phyloP scores from a whole-genome alignment of 2,113 vertebrate genomes.

The Tychaedon coryphoeus region DNA sequence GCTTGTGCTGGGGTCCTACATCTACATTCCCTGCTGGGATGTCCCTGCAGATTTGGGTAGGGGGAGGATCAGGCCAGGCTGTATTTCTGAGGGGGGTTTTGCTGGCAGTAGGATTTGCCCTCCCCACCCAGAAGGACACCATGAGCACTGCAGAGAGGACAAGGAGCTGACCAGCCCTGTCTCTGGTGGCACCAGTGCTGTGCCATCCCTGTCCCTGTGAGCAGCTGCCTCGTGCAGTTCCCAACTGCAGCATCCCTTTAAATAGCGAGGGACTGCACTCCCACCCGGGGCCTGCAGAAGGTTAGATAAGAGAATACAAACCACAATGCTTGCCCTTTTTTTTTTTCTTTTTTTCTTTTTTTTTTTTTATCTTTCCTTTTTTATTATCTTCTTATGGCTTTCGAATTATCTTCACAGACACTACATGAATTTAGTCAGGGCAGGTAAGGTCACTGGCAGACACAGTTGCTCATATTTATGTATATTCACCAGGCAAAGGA shows the following conservation, averaged over 20 bases:
- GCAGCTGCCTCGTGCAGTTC: neutral
- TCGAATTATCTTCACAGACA: conserved; percentile 77
- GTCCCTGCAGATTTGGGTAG: neutral
- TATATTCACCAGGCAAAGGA: conserved; percentile 53
- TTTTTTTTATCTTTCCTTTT: conserved; percentile 48
- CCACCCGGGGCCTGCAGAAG: conserved; percentile 65
- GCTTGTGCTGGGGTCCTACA: accelerated
- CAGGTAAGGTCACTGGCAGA: conserved; percentile 70
- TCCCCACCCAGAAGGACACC: neutral
- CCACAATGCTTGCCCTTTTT: conserved; percentile 25
- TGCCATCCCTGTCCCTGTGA: neutral
- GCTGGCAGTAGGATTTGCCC: neutral
- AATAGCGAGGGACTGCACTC: conserved; percentile 37
- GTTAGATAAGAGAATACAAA: conserved; percentile 72
- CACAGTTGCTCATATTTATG: conserved; percentile 59
- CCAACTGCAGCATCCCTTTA: conserved; percentile 10
- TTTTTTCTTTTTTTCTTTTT: neutral
- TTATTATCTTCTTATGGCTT: conserved; percentile 76
- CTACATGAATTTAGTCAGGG: conserved; percentile 76
- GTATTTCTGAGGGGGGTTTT: neutral
- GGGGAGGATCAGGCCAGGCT: neutral
- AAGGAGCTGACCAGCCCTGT: neutral
- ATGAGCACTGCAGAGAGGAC: accelerated
- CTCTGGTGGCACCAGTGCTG: neutral
- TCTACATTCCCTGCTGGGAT: accelerated